Conservation (phyloP, 2,888 invertebrate species). For the Apotomis turbidana region DNA sequence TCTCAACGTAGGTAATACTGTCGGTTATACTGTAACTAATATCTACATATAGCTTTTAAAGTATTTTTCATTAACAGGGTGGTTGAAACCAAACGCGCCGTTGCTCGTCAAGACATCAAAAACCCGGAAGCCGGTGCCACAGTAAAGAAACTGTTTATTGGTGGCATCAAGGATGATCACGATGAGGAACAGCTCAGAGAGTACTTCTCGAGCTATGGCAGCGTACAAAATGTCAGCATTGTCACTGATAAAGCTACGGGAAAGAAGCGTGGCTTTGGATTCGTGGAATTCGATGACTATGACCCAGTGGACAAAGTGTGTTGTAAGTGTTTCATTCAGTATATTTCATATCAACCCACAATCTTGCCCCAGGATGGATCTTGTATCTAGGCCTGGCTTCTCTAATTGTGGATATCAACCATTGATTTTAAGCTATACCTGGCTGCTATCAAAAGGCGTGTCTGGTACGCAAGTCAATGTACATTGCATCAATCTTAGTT, state of each 20-base stretch:
- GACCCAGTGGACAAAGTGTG: constrained; percentile 99
- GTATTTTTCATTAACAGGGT: constrained; percentile 79
- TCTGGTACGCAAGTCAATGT: constrained; percentile 79
- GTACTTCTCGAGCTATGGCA: constrained; percentile 93
- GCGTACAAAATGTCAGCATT: constrained; percentile 92
- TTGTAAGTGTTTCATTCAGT: constrained; percentile 85
- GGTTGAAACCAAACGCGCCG: constrained; percentile 98
- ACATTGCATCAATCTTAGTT: constrained; percentile 53
- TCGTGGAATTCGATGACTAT: constrained; percentile 98
- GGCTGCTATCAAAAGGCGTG: constrained; percentile 58
- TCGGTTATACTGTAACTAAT: constrained; percentile 9
- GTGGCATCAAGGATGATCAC: constrained; percentile 96
- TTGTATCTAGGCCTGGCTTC: constrained; percentile 78
- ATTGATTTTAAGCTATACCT: constrained; percentile 81
- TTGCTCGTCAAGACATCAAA: constrained; percentile 95
- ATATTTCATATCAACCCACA: constrained; percentile 58
- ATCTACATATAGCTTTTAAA: background rate
- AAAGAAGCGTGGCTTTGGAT: constrained; percentile 97
- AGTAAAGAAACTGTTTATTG: constrained; percentile 97
- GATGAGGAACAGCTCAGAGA: constrained; percentile 95
- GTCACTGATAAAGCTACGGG: constrained; percentile 97
- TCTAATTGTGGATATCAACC: constrained; percentile 78
- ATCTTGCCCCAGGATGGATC: constrained; percentile 80
- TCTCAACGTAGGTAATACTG: background rate
- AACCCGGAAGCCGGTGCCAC: constrained; percentile 96